Evolutionary conservation across 2,888 invertebrate species (phyloP).

Genomic region (Hedychridium roseum): DNA sequence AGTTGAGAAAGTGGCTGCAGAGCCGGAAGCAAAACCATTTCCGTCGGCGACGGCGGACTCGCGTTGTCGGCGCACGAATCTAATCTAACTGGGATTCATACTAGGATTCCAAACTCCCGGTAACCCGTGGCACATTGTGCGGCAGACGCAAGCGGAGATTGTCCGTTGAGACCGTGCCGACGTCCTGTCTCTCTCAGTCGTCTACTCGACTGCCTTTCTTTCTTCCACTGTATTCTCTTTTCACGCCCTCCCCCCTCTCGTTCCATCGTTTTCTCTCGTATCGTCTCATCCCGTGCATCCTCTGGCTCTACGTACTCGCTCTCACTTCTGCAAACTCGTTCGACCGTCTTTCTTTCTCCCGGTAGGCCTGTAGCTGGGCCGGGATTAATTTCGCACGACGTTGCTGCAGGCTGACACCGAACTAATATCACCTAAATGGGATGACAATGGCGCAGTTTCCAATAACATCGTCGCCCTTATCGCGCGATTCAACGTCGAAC

Average conservation of each 20-base stretch:
- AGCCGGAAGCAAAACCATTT: slow-evolving; percentile 11
- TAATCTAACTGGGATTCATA: slow-evolving; percentile 30
- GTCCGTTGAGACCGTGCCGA: slow-evolving; percentile 25
- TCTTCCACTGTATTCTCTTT: neutral
- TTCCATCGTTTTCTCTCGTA: neutral
- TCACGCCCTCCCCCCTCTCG: neutral
- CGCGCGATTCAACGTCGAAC: too few relatives aligned
- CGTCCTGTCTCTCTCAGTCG: neutral
- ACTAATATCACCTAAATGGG: slow-evolving; percentile 58
- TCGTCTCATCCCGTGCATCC: too few relatives aligned
- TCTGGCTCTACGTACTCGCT: too few relatives aligned
- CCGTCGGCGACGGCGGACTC: slow-evolving; percentile 1
- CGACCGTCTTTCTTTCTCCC: too few relatives aligned
- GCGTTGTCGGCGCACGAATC: slow-evolving; percentile 6
- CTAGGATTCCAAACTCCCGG: slow-evolving; percentile 30
- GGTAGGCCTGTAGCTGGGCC: slow-evolving; percentile 20
- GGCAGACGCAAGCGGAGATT: slow-evolving; percentile 35
- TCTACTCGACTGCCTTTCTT: neutral
- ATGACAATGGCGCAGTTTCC: slow-evolving; percentile 57
- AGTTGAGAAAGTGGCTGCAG: slow-evolving; percentile 8
- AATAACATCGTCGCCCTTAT: slow-evolving; percentile 46
- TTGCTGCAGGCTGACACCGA: slow-evolving; percentile 48
- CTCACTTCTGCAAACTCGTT: too few relatives aligned
- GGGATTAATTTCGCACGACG: slow-evolving; percentile 55
- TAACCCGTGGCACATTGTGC: slow-evolving; percentile 41